A percentile compares a stretch with the other conserved stretches of the same genome.
These are phyloP conservation scores for Drosophila sturtevanti DNA, from an alignment of 1,140 invertebrate species.

Conservation along the genomic window DNA sequence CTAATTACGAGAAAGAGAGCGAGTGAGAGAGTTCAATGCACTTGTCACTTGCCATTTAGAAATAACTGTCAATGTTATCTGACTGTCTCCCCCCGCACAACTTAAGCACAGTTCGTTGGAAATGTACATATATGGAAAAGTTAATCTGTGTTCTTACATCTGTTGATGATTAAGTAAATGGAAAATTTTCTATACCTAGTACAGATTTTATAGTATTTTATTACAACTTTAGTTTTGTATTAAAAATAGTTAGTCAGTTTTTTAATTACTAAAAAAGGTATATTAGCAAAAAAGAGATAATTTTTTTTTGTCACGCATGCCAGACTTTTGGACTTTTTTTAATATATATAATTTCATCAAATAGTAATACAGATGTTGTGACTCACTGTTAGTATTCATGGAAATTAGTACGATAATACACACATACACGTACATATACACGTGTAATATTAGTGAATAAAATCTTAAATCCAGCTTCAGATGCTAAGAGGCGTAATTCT, in stretches of 20 bases:
- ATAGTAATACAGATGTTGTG: background rate
- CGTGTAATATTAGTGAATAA: too few species aligned
- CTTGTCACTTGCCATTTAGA: conserved; percentile 6
- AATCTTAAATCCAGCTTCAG: too few species aligned
- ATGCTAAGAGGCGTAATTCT: too few species aligned
- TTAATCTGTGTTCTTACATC: background rate
- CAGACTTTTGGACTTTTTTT: background rate
- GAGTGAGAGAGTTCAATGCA: conserved; percentile 11
- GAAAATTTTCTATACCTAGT: background rate
- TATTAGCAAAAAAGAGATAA: background rate
- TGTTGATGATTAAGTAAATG: background rate
- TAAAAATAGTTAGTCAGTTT: background rate
- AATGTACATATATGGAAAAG: background rate
- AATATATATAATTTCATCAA: too few species aligned
- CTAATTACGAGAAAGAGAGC: conserved; percentile 1
- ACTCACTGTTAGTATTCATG: background rate
- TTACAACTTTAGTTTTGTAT: background rate
- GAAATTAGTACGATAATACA: too few species aligned
- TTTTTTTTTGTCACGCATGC: background rate
- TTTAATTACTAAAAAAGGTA: background rate
- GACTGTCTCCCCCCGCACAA: conserved; percentile 5
- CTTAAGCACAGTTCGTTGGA: background rate
- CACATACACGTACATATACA: too few species aligned
- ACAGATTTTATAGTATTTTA: background rate
- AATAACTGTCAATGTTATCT: conserved; percentile 15